Conservation (phyloP, 2,888 invertebrate genomes). For the Drosophila niveifrons region DNA sequence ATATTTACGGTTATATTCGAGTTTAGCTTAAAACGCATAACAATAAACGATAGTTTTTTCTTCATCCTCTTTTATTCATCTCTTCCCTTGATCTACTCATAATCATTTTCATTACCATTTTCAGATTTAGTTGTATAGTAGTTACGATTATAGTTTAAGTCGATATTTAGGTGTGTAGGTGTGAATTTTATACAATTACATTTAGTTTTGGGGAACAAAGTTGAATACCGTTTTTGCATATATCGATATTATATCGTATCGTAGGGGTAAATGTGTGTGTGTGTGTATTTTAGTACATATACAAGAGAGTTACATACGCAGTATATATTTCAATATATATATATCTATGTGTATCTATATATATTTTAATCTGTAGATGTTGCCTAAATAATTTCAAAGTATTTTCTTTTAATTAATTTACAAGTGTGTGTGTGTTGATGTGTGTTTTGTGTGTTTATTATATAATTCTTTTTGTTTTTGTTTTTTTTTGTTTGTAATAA, state of each 20-base stretch:
- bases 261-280: conserved; percentile 19
- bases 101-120: conserved; percentile 10
- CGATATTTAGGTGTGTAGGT: conserved; percentile 35
- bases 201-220: conserved; percentile 60
- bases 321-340: conserved; percentile 28
- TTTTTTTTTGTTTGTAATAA: too few relatives aligned
- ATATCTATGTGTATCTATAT: conserved; percentile 17
- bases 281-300: conserved; percentile 58
- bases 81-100: conserved; percentile 15
- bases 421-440: conserved; percentile 8
- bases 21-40: conserved; percentile 77
- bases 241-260: conserved; percentile 45
- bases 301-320: conserved; percentile 62
- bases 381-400: conserved; percentile 60
- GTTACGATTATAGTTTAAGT: conserved; percentile 41
- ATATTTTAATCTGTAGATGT: conserved; percentile 14
- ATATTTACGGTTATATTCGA: conserved; percentile 68
- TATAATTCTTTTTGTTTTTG: conserved; percentile 7
- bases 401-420: conserved; percentile 20
- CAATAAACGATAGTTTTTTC: conserved; percentile 68
- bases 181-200: conserved; percentile 62
- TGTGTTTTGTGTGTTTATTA: conserved; percentile 14
- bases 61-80: conserved; percentile 8
- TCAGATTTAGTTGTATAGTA: conserved; percentile 28
- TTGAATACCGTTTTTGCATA: conserved; percentile 61